Conservation (phyloP, 1,140 invertebrate species). For the Pristionchus pacificus region DNA sequence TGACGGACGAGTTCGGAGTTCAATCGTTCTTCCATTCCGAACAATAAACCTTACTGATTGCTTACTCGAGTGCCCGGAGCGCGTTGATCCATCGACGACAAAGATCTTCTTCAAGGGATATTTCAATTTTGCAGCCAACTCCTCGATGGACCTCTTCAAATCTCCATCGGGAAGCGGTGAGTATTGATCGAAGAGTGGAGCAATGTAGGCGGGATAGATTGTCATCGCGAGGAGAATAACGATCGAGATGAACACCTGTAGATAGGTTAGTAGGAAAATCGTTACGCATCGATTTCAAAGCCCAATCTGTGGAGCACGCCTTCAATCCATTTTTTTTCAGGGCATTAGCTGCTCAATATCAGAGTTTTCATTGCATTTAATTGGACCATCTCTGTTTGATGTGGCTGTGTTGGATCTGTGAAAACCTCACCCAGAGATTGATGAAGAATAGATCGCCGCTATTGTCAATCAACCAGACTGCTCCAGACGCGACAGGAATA, state of each 20-base stretch:
- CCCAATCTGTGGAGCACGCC: too few species aligned
- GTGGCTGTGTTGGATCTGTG: too few species aligned
- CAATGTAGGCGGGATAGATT: slow-evolving; percentile 92
- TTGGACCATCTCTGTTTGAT: too few species aligned
- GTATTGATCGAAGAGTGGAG: slow-evolving; percentile 96
- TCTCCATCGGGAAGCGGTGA: slow-evolving; percentile 87
- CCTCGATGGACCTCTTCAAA: slow-evolving; percentile 79
- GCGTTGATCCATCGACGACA: slow-evolving; percentile 95
- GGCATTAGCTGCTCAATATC: too few species aligned
- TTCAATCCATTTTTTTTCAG: too few species aligned
- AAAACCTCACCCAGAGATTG: slow-evolving; percentile 78
- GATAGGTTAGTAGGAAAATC: too few species aligned
- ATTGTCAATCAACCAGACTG: slow-evolving; percentile 81
- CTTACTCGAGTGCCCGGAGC: too few species aligned
- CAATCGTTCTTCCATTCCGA: too few species aligned
- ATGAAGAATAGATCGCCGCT: slow-evolving; percentile 82
- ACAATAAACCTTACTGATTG: too few species aligned
- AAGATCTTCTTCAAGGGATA: slow-evolving; percentile 93
- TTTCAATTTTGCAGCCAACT: slow-evolving; percentile 76
- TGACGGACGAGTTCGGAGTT: too few species aligned
- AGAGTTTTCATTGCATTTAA: too few species aligned
- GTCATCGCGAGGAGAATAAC: slow-evolving; percentile 72
- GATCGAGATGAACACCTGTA: slow-evolving; percentile 71
- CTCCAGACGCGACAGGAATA: slow-evolving; percentile 73
- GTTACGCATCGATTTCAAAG: too few species aligned